Conservation (phyloP, 1,140 invertebrate species). For the Nasonia giraulti region DNA sequence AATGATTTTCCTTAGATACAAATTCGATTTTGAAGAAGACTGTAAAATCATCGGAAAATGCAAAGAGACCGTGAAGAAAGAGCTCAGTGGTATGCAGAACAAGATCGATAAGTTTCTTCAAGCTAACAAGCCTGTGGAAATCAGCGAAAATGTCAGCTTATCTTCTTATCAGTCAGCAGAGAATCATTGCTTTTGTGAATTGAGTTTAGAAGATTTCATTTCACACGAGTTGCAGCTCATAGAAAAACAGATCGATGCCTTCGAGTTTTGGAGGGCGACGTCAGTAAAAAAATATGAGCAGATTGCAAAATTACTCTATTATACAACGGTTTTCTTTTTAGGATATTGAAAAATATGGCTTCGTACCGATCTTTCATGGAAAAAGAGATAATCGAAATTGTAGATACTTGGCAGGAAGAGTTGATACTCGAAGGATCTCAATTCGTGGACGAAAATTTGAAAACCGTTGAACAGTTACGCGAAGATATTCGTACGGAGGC, state of each 20-base stretch:
- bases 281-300: not conserved
- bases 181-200: not conserved
- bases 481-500: not conserved
- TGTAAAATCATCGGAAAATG: constrained; percentile 46
- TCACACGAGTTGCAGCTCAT: constrained; percentile 13
- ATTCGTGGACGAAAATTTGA: not conserved
- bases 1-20: constrained; percentile 35
- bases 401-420: constrained; percentile 24
- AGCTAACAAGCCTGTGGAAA: constrained; percentile 13
- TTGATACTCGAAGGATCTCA: not conserved
- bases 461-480: constrained; percentile 4
- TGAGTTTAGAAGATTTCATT: constrained; percentile 17
- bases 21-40: constrained; percentile 46
- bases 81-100: not conserved
- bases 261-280: constrained; percentile 32
- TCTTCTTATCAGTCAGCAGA: not conserved
- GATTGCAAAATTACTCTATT: too few relatives aligned
- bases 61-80: constrained; percentile 11
- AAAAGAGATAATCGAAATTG: not conserved
- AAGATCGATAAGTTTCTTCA: constrained; percentile 50
- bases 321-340: not conserved
- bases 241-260: constrained; percentile 5
- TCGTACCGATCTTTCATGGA: not conserved
- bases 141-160: not conserved
- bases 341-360: constrained; percentile 37